Percentiles rank a stretch among this genome's conserved stretches.
phyloP scores from a whole-genome alignment of 2,888 invertebrate genomes.

The Trypoxylon attenuatum region DNA sequence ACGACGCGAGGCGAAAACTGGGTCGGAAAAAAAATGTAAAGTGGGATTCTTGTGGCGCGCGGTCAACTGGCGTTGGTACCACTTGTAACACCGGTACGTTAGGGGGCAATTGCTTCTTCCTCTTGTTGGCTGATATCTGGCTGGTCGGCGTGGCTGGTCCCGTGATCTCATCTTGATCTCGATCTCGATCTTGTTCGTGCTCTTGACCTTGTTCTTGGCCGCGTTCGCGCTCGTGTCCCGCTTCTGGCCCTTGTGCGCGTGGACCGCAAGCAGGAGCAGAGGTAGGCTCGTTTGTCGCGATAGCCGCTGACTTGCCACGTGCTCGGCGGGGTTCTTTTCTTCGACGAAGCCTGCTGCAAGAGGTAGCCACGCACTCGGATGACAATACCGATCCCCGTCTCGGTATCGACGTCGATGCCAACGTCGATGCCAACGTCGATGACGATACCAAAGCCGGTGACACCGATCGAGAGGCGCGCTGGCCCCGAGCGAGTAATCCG shows the following conservation, averaged over 20 bases:
- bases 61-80: background rate
- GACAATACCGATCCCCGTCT: conserved; percentile 28
- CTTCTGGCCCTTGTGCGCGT: background rate
- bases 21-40: conserved; percentile 2
- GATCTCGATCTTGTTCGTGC: conserved; percentile 27
- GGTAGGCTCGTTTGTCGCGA: background rate
- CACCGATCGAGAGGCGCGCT: conserved; percentile 19
- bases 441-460: conserved; percentile 4
- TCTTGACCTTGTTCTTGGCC: conserved; percentile 23
- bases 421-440: conserved; percentile 6
- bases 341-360: conserved; percentile 18
- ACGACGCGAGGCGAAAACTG: conserved; percentile 2
- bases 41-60: too few species aligned
- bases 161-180: too few species aligned
- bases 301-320: background rate
- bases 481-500: conserved; percentile 36
- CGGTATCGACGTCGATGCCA: conserved; percentile 5
- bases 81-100: background rate
- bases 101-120: background rate
- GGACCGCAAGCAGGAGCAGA: background rate
- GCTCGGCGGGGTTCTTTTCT: conserved; percentile 1
- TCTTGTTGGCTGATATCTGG: background rate
- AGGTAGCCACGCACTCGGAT: conserved; percentile 13
- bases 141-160: conserved; percentile 58
- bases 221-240: conserved; percentile 17